Base-by-base conservation (phyloP, 2,797 vertebrate species). In the Sebastes vulpes region DNA sequence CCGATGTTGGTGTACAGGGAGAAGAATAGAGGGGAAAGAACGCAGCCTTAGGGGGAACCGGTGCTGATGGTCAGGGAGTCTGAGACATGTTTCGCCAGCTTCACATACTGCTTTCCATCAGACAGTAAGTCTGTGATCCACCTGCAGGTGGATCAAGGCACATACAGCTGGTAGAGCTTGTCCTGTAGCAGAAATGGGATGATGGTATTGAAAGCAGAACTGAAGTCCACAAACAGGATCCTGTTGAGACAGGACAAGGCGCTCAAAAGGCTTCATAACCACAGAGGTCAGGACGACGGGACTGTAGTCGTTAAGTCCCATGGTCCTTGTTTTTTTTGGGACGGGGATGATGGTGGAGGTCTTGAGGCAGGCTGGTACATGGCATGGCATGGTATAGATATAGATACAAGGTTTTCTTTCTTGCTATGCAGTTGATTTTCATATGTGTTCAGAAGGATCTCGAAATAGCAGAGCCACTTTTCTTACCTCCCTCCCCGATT, bases 281-380 rank as follows among this genome's bases (percentile, higher is more conserved):
- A 54, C 1, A 58, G 56, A 29, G 26, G 46, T 48, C 1, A 46
- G 0, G 38, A 46, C 14, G 14, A 46, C 38, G 6, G 14, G 38
- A 1, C 38, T 46, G 16, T 46, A 46, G 42, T 46, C 6, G 42
- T 46, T 0, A 42, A 42, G 38, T 42, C 38, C 38, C 38, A 16
- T 42, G 38, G 38, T 42, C 5, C 1, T 42, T 16, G 42, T 58
- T 5, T 29, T 29, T n/a, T 25, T 54, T 0, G 67, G 25, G 18
- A 61, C 4, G 4, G n/a, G 31, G 23, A 61, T 69, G 65, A 63
- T 77, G 29, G 12, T 32, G 23, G 35, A 56, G 2, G 50, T 8
- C 5, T 70, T 64, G 75, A 70, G 53, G 66, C 75, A 63, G 57
- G 32, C 32, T 31, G 12, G 50, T 63, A 31, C 9, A n/a, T 70